phyloP scores from a whole-genome alignment of 2,113 vertebrate genomes.

The Orthonyx spaldingii region DNA sequence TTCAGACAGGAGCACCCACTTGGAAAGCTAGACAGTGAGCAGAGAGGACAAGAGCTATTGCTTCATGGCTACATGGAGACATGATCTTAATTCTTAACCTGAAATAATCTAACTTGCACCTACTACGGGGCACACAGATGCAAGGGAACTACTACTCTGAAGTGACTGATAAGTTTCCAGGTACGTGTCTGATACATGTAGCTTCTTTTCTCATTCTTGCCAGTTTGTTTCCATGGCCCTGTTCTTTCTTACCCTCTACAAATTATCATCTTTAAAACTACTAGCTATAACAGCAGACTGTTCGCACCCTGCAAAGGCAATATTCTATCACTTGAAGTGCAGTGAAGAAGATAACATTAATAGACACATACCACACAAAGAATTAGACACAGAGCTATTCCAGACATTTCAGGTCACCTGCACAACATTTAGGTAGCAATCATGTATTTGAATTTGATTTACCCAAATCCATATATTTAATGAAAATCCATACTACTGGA shows the following conservation, averaged over 20 bases:
- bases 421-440: not conserved
- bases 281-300: not conserved
- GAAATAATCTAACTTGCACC: not conserved
- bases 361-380: not conserved
- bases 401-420: not conserved
- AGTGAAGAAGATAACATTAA: not conserved
- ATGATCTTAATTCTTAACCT: not conserved
- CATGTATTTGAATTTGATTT: not conserved
- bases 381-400: not conserved
- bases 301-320: not conserved
- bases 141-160: not conserved
- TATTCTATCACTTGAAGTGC: not conserved
- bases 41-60: not conserved
- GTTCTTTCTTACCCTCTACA: not conserved
- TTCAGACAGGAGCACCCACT: not conserved
- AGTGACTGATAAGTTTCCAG: not conserved
- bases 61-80: not conserved
- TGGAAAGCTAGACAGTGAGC: not conserved
- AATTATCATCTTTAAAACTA: not conserved
- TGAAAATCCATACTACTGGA: not conserved
- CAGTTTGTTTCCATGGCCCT: not conserved
- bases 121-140: not conserved
- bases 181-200: fast-evolving
- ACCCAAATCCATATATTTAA: not conserved
- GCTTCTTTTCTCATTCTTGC: not conserved